A percentile compares a stretch with the other conserved stretches of the same genome.
Evolutionary conservation across 2,797 vertebrate genomes (phyloP).

Genomic region (Poecilia picta): DNA sequence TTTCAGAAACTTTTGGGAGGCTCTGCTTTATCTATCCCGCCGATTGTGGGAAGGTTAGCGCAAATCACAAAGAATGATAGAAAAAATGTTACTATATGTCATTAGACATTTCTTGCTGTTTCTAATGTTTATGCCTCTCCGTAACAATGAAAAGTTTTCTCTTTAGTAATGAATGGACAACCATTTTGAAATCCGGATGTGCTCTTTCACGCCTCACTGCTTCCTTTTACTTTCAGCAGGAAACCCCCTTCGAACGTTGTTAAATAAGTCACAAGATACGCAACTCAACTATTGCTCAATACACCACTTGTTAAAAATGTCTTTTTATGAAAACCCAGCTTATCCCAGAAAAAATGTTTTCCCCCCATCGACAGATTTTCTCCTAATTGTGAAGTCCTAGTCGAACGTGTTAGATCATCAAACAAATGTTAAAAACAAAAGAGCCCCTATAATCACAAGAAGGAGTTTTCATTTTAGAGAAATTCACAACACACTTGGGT

Average conservation of each 20-base stretch:
- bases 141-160: not conserved
- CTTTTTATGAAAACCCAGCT: not conserved
- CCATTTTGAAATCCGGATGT: not conserved
- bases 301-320: not conserved
- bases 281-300: not conserved
- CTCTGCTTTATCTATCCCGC: not conserved
- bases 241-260: not conserved
- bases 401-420: not conserved
- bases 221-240: not conserved
- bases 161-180: not conserved
- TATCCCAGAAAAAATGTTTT: not conserved
- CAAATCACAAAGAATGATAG: not conserved
- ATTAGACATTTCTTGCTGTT: not conserved
- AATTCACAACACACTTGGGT: not conserved
- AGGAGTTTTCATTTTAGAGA: not conserved
- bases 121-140: not conserved
- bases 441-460: not conserved
- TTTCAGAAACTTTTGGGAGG: not conserved
- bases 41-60: not conserved
- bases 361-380: not conserved
- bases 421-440: not conserved
- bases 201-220: not conserved
- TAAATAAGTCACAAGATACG: not conserved
- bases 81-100: not conserved
- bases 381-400: not conserved